Base-by-base conservation (phyloP, 2,888 invertebrate genomes). In the Orchestes rusci region DNA sequence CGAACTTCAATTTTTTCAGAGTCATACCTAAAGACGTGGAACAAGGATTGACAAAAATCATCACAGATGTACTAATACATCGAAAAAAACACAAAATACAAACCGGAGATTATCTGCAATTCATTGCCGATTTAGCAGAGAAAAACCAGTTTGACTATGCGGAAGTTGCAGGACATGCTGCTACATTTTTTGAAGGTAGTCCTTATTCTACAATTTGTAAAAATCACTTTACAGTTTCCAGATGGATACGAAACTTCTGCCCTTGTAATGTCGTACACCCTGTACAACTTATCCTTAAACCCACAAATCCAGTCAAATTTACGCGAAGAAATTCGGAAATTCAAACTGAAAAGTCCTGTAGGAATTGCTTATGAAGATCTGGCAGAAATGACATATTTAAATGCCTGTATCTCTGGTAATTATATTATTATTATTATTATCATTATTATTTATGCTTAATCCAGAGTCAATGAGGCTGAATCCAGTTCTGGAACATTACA, bases 91-190 rank as follows among this genome's bases (percentile, higher is more conserved):
- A 65, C 34, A 64, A 64, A 16, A 53, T 68, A 8, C 55, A 55
- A 13, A 56, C 68, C 20, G 63, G 68, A 20, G 73, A 73, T 52
- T 72, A 71, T 38, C 51, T 73, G 3, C 68, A 72, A 50, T 54
- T 68, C 18, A 56, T 72, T 16, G 60, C 60, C 33, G 63, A 69
- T 3, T 37, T 70, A 27, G 57, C 39, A 13, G 29, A 37, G 3
- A 47, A 35, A 16, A 30, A 39, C 12, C 28, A 20, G 5, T n/a
- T 48, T 16, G 29, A 16, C 13, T 35, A 20, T 12, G 17, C 28
- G 4, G 43, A 48, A 43, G 36, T 48, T 2, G 30, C 48, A 12
- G 48, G 23, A 2, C 48, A 48, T 36, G 43, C 48, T 8, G 36
- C 48, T 13, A 48, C 43, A n/a, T 43, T 48, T 27, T 48, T 48